A percentile compares a stretch with the other conserved stretches of the same genome.
phyloP scores from a whole-genome alignment of 1,140 invertebrate genomes.

The Plodia interpunctella region DNA sequence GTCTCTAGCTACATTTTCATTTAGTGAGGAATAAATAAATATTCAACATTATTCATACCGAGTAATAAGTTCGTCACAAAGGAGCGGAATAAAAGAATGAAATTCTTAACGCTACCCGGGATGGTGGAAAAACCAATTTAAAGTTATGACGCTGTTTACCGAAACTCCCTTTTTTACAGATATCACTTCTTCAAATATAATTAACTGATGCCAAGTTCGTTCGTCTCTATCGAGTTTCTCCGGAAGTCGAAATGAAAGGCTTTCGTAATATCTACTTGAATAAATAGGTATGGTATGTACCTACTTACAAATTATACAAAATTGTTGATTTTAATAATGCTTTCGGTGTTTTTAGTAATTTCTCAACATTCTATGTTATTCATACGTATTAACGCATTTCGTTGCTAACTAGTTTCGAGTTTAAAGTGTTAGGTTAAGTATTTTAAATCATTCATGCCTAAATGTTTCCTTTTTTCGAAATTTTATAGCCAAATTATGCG shows the following conservation, averaged over 20 bases:
- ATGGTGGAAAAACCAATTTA: slow-evolving; percentile 60
- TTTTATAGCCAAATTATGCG: too few species aligned
- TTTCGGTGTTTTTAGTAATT: too few species aligned
- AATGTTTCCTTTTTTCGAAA: too few species aligned
- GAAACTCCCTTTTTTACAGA: slow-evolving; percentile 50
- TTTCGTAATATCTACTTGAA: too few species aligned
- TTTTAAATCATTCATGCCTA: too few species aligned
- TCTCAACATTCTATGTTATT: too few species aligned
- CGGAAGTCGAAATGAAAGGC: background rate
- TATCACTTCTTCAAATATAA: slow-evolving; percentile 56
- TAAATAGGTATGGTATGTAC: too few species aligned
- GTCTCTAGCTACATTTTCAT: background rate
- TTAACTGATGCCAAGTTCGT: slow-evolving; percentile 45
- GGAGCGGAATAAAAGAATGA: slow-evolving; percentile 20
- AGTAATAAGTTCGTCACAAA: slow-evolving; percentile 20
- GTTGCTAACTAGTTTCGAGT: too few species aligned
- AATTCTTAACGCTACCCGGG: slow-evolving; percentile 29
- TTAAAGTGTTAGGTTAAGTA: too few species aligned
- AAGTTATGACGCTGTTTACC: slow-evolving; percentile 59
- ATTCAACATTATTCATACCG: slow-evolving; percentile 12
- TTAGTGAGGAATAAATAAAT: slow-evolving; percentile 11
- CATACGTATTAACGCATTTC: too few species aligned
- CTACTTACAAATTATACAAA: too few species aligned
- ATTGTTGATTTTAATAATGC: too few species aligned
- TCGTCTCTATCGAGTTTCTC: slow-evolving; percentile 4